phyloP scores from a whole-genome alignment of 2,888 invertebrate genomes.

The Zootermopsis nevadensis region DNA sequence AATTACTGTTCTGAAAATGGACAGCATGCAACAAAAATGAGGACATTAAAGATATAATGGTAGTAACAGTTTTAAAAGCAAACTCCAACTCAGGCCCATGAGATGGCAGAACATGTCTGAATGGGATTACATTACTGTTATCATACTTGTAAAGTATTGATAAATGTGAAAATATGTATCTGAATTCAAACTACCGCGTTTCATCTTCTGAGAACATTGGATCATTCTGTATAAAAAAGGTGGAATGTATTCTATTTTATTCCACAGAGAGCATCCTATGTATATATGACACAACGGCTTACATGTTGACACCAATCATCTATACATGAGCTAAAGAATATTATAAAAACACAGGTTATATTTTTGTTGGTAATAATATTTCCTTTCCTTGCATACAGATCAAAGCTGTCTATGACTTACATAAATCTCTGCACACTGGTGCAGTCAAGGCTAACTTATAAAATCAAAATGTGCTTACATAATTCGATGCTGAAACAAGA shows the following conservation, averaged over 20 bases:
- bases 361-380: not conserved
- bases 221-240: too few species aligned
- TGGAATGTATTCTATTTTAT: constrained; percentile 3
- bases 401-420: not conserved
- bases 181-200: too few species aligned
- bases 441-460: not conserved
- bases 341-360: not conserved
- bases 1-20: too few species aligned
- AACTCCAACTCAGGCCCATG: too few species aligned
- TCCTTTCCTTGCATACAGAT: not conserved
- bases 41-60: too few species aligned
- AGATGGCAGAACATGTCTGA: too few species aligned
- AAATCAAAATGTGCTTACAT: not conserved
- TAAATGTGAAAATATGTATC: too few species aligned
- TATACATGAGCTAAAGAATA: constrained; percentile 13
- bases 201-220: too few species aligned
- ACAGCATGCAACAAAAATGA: too few species aligned
- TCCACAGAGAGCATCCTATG: not conserved
- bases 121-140: too few species aligned
- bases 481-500: not conserved
- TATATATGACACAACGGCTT: not conserved
- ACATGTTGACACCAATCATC: not conserved
- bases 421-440: not conserved
- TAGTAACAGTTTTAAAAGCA: too few species aligned
- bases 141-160: too few species aligned